Conservation (phyloP, 2,113 vertebrate species). For the Dicerorhinus sumatrensis region DNA sequence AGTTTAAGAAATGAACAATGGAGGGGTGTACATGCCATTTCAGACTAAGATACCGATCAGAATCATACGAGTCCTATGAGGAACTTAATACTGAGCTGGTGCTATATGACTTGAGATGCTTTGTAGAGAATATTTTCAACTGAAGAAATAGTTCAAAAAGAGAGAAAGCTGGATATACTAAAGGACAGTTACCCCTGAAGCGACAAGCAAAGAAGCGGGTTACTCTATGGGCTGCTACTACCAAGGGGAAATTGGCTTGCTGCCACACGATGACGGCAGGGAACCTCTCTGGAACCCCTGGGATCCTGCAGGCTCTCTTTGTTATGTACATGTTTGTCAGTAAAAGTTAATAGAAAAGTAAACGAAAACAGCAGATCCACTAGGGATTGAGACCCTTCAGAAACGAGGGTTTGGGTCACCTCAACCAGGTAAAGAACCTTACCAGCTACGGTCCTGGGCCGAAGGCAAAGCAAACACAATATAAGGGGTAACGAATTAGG, state of each 20-base stretch:
- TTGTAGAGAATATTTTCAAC: background rate
- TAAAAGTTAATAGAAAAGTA: background rate
- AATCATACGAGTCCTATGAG: too few relatives aligned
- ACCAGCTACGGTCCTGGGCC: background rate
- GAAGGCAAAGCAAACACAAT: background rate
- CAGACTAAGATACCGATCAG: background rate
- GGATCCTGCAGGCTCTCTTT: background rate
- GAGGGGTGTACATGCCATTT: background rate
- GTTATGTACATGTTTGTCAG: background rate
- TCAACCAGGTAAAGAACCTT: background rate
- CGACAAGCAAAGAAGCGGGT: background rate
- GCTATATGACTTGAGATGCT: background rate
- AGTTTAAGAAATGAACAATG: background rate
- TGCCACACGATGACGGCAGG: background rate
- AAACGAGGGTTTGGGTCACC: background rate
- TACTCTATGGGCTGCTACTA: background rate
- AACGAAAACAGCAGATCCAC: background rate
- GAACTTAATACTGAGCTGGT: background rate
- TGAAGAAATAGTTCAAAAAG: background rate
- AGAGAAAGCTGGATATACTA: background rate
- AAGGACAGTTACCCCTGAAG: background rate
- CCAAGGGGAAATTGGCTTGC: background rate
- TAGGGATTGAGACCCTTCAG: background rate
- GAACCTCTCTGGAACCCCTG: background rate
- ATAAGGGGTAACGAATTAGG: background rate